A percentile compares a stretch with the other conserved stretches of the same genome.
Conservation (phyloP, 1,140 invertebrate species). For the Pollicipes pollicipes region DNA sequence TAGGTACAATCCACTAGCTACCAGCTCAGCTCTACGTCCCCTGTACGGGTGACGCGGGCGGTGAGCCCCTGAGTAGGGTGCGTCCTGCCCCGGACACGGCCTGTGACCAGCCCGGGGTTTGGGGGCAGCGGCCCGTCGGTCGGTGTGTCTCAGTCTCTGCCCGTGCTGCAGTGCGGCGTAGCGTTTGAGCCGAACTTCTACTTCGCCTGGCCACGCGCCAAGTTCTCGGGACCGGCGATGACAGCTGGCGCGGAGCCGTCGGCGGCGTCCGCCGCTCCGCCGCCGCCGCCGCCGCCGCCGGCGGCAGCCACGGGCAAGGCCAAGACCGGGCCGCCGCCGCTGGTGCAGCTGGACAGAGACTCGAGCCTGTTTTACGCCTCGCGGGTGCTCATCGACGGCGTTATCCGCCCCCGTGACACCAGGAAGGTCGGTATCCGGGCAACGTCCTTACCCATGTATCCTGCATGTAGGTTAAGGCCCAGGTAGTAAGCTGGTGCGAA, state of each 20-base stretch:
- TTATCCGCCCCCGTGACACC: conserved; percentile 13
- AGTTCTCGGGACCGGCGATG: conserved; percentile 11
- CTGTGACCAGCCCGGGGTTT: too few species aligned
- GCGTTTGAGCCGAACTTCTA: conserved; percentile 28
- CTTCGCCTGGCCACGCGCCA: conserved; percentile 29
- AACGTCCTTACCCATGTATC: too few species aligned
- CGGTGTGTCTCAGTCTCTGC: conserved; percentile 25
- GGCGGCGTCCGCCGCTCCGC: background rate
- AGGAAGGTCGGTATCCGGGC: conserved; percentile 11
- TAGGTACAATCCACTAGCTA: too few species aligned
- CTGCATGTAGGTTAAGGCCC: too few species aligned
- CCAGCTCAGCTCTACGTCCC: too few species aligned
- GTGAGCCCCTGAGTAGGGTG: too few species aligned
- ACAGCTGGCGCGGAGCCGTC: conserved; percentile 6
- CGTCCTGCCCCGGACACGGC: too few species aligned
- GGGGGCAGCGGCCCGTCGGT: too few species aligned
- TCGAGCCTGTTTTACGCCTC: conserved; percentile 10
- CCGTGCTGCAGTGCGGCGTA: conserved; percentile 25
- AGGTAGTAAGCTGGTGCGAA: too few species aligned
- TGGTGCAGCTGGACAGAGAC: background rate
- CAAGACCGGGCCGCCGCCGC: background rate
- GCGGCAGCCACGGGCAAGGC: too few species aligned
- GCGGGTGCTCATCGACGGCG: conserved; percentile 13
- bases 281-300: too few species aligned
- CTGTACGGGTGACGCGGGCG: too few species aligned